These are phyloP conservation scores for Trichogramma evanescens DNA, from an alignment of 2,888 invertebrate genomes.

Conservation along the genomic window DNA sequence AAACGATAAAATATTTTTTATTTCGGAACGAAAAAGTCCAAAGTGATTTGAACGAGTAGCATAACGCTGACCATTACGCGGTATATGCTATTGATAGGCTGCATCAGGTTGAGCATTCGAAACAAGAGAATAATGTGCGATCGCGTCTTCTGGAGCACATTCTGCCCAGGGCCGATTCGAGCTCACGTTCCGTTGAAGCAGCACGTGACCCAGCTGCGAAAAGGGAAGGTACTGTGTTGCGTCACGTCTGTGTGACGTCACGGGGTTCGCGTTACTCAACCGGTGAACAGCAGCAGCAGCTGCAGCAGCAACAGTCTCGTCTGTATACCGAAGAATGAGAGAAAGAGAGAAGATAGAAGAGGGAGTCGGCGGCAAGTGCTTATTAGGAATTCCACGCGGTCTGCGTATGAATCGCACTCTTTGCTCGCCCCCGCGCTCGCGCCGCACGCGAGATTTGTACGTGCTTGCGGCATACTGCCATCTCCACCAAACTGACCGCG, in stretches of 20 bases:
- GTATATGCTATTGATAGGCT: too few species aligned
- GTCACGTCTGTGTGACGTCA: constrained; percentile 27
- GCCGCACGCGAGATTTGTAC: background rate
- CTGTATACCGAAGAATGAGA: background rate
- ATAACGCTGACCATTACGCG: too few species aligned
- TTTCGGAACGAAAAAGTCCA: too few species aligned
- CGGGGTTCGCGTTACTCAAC: constrained; percentile 22
- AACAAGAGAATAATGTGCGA: too few species aligned
- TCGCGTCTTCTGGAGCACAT: too few species aligned
- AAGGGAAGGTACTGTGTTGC: constrained; percentile 34
- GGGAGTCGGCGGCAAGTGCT: constrained; percentile 26
- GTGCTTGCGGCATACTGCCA: background rate
- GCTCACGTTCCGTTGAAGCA: constrained; percentile 34
- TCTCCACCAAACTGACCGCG: background rate
- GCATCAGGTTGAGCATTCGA: too few species aligned
- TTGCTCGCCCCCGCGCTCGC: constrained; percentile 24
- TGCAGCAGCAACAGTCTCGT: constrained; percentile 3
- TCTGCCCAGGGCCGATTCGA: constrained; percentile 24
- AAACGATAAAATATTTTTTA: too few species aligned
- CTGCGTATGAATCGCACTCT: constrained; percentile 32
- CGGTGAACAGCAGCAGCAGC: constrained; percentile 9
- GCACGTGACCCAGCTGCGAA: constrained; percentile 44
- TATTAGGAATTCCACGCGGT: constrained; percentile 41
- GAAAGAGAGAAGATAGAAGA: constrained; percentile 1
- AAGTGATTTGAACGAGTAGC: too few species aligned